Conservation (phyloP, 1,140 invertebrate genomes). For the Drosophila ercepeae region DNA sequence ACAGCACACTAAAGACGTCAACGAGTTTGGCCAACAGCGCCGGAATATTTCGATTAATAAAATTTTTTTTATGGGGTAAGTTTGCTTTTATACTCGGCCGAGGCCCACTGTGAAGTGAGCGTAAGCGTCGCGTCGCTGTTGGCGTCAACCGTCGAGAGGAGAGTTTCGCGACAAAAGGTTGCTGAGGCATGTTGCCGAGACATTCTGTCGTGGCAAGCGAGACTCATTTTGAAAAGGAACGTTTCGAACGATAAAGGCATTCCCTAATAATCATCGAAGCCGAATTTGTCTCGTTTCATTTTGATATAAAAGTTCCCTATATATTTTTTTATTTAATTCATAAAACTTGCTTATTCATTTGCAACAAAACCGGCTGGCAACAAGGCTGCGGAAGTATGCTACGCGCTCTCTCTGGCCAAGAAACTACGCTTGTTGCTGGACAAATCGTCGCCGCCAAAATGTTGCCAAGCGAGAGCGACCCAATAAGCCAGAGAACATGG, state of each 20-base stretch:
- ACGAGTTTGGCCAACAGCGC: neutral
- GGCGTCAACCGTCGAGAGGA: neutral
- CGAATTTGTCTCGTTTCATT: too few species aligned
- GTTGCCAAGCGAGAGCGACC: neutral
- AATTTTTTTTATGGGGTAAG: neutral
- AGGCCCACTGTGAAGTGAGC: neutral
- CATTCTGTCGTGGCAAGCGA: neutral
- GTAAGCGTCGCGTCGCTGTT: too few species aligned
- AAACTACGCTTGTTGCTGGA: too few species aligned
- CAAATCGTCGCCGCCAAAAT: neutral
- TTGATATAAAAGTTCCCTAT: too few species aligned
- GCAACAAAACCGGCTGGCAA: neutral
- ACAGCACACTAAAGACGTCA: neutral
- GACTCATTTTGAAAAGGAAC: too few species aligned
- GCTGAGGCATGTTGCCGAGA: neutral
- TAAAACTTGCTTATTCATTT: too few species aligned
- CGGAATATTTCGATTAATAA: neutral
- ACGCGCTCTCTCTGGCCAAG: neutral
- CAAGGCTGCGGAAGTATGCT: neutral
- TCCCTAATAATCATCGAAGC: too few species aligned
- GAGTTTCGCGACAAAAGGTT: neutral
- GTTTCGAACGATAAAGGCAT: neutral
- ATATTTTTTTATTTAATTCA: neutral
- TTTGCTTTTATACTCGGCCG: neutral
- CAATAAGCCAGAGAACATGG: neutral